phyloP scores from a whole-genome alignment of 92 coral and sea anemone genomes.

The Micromussa lordhowensis region DNA sequence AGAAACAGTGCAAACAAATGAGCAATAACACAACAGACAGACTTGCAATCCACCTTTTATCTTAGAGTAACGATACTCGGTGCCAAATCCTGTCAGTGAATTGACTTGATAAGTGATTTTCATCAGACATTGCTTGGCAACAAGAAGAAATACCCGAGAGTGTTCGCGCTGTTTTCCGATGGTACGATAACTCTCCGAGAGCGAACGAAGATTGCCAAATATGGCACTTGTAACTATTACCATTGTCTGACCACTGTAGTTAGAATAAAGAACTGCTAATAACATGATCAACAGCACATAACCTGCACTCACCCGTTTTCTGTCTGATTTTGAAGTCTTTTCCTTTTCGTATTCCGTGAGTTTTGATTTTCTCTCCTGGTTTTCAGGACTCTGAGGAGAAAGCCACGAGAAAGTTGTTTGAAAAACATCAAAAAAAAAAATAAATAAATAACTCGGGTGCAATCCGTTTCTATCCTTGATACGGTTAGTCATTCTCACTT shows the following conservation, averaged over 20 bases:
- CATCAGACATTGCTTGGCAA: background rate
- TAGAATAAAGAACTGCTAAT: background rate
- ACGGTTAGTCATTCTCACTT: background rate
- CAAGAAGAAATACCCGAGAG: background rate
- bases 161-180: background rate
- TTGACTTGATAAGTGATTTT: background rate
- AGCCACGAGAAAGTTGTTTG: background rate
- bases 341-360: constrained; percentile 81
- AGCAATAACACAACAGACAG: background rate
- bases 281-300: background rate
- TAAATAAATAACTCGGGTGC: no score
- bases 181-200: background rate
- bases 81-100: background rate
- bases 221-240: background rate
- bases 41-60: background rate
- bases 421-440: background rate
- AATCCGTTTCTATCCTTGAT: background rate
- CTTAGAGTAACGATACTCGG: background rate
- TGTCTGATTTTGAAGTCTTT: constrained; percentile 70
- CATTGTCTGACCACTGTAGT: background rate
- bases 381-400: constrained; percentile 55
- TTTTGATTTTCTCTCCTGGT: constrained; percentile 81
- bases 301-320: constrained; percentile 80
- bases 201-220: background rate
- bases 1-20: background rate